Evolutionary conservation across 2,888 invertebrate genomes (phyloP), one percentile per base, ranked within the genome.

Genomic region (Polydrusus pterygomalis): DNA sequence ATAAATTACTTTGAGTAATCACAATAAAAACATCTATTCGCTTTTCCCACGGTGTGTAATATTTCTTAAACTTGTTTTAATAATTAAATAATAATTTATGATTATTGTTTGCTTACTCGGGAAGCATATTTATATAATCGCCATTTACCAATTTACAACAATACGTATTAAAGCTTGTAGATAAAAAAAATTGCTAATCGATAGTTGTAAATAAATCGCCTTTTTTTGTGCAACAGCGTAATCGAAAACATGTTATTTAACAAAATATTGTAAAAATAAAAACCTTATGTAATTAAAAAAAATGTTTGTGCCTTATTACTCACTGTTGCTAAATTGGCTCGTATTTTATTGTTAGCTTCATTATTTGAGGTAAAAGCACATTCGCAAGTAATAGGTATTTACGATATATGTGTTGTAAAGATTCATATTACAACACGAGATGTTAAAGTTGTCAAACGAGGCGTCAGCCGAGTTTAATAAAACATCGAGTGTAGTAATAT

Each of bases 221-320:
- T 11, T 43, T 43, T 40, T 43, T 43, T 43, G 43, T 43, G n/a
- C n/a, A 6, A 43, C 43, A 11, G n/a, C n/a, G 43, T 13, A 43
- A 43, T n/a, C 43, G n/a, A 43, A 43, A 43, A 43, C 43, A 43
- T 43, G n/a, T 43, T 43, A 43, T 43, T 43, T 43, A 43, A 43
- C n/a, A 43, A 43, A 43, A n/a, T 43, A n/a, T n/a, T 43, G 43
- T n/a, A 40, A 43, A 43, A n/a, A 43, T 1, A n/a, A 43, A 43
- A 43, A 43, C 1, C n/a, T 13, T 13, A 43, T 43, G n/a, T 43
- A 43, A 43, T n/a, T 43, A 43, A 13, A 43, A 43, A 43, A n/a
- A n/a, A n/a, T 1, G n/a, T 13, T 43, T 2, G 11, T 40, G 11
- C 2, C 11, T 43, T 7, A 34, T 43, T 43, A 10, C 13, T 13